Evolutionary conservation across 2,113 vertebrate species (phyloP).

Genomic region (Notothenia coriiceps): DNA sequence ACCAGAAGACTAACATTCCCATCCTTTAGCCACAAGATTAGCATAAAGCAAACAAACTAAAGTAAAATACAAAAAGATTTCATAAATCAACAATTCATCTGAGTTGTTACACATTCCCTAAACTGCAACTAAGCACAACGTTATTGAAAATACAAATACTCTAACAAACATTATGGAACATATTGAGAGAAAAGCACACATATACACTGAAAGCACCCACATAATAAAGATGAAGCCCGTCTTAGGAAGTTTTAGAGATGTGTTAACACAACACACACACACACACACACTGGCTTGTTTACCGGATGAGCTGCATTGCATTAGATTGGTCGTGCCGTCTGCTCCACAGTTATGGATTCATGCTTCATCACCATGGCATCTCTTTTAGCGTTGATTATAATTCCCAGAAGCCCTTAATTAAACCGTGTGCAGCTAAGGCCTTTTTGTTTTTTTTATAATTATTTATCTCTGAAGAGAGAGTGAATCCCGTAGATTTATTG

Average conservation of each 20-base stretch:
- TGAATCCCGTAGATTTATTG: constrained; percentile 72
- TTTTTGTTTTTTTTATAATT: constrained; percentile 52
- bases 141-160: not conserved
- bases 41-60: not conserved
- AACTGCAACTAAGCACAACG: not conserved
- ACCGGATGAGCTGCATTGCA: constrained; percentile 66
- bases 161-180: not conserved
- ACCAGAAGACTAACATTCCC: not conserved
- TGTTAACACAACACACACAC: constrained; percentile 33
- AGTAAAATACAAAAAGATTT: not conserved
- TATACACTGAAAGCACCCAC: not conserved
- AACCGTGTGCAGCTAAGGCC: constrained; percentile 62
- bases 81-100: too few relatives aligned
- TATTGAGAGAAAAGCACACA: not conserved
- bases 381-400: constrained; percentile 81
- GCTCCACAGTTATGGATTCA: constrained; percentile 76
- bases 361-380: constrained; percentile 77
- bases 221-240: not conserved
- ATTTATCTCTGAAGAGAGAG: constrained; percentile 69
- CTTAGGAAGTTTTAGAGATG: constrained; percentile 1
- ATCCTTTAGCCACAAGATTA: not conserved
- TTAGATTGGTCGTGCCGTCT: constrained; percentile 62
- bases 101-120: too few relatives aligned
- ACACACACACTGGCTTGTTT: constrained; percentile 57
- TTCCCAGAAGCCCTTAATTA: constrained; percentile 83